phyloP scores from a whole-genome alignment of 2,113 vertebrate species.

The Passer montanus region DNA sequence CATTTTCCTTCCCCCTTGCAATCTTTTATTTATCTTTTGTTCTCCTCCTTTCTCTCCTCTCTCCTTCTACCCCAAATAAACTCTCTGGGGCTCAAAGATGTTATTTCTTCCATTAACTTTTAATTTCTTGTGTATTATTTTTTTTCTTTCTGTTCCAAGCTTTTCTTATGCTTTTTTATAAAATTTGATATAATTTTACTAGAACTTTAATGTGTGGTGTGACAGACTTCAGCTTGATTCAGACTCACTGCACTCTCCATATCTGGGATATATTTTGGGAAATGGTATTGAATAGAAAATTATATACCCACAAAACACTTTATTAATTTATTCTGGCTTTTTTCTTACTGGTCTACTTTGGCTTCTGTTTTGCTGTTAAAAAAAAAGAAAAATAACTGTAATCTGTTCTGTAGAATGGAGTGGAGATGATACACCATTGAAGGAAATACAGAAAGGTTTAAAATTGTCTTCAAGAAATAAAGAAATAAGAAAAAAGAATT shows the following conservation, averaged over 20 bases:
- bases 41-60: background rate
- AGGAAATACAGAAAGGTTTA: background rate
- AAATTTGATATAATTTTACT: background rate
- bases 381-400: background rate
- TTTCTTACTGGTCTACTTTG: background rate
- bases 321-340: background rate
- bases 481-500: background rate
- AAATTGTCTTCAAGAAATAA: background rate
- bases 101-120: background rate
- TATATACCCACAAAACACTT: background rate
- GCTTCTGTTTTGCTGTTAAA: background rate
- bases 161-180: background rate
- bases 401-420: background rate
- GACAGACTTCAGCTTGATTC: background rate
- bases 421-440: background rate
- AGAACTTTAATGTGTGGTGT: background rate
- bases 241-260: background rate
- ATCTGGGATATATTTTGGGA: background rate
- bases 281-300: background rate
- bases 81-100: background rate
- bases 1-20: background rate
- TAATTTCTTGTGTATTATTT: background rate
- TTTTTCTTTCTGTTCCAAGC: background rate
- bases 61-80: background rate
- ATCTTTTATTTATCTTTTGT: conserved; percentile 44